Conservation (phyloP, 2,888 invertebrate genomes). For the Agriopis aurantiaria region DNA sequence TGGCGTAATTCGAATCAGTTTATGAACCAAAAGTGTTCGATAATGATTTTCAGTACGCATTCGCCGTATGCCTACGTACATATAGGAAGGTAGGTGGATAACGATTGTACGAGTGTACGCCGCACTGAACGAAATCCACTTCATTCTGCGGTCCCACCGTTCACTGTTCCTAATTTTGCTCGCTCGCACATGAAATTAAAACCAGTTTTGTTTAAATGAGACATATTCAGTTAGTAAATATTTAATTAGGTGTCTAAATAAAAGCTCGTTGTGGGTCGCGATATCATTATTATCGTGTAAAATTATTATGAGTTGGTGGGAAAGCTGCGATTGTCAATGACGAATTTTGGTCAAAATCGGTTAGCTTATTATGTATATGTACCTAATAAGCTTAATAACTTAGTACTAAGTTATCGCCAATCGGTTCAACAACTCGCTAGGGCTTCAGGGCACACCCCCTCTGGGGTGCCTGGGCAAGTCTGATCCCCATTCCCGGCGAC, state of each 20-base stretch:
- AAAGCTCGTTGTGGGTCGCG: slow-evolving; percentile 75
- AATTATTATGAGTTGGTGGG: slow-evolving; percentile 62
- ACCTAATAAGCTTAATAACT: too few relatives aligned
- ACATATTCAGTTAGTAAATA: slow-evolving; percentile 85
- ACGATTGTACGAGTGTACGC: slow-evolving; percentile 46
- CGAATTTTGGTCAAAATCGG: slow-evolving; percentile 25
- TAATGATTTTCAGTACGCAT: slow-evolving; percentile 74
- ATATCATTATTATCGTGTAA: slow-evolving; percentile 62
- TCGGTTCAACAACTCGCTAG: too few relatives aligned
- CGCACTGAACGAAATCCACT: slow-evolving; percentile 72
- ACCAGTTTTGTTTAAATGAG: slow-evolving; percentile 84
- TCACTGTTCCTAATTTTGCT: slow-evolving; percentile 82
- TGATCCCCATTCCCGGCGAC: too few relatives aligned
- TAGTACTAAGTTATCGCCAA: too few relatives aligned
- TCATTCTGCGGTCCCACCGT: slow-evolving; percentile 81
- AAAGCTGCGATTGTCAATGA: slow-evolving; percentile 50
- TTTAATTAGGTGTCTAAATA: slow-evolving; percentile 86
- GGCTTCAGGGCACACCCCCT: too few relatives aligned
- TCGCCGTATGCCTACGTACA: background rate
- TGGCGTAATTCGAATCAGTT: slow-evolving; percentile 52
- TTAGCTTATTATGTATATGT: too few relatives aligned
- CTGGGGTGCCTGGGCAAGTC: too few relatives aligned
- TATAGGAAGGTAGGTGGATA: slow-evolving; percentile 8
- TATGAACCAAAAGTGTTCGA: slow-evolving; percentile 71
- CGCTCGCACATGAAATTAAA: slow-evolving; percentile 85